A percentile compares a stretch with the other conserved stretches of the same genome.
Conservation (phyloP, 2,113 vertebrate species). For the Heterotilapia buettikoferi region DNA sequence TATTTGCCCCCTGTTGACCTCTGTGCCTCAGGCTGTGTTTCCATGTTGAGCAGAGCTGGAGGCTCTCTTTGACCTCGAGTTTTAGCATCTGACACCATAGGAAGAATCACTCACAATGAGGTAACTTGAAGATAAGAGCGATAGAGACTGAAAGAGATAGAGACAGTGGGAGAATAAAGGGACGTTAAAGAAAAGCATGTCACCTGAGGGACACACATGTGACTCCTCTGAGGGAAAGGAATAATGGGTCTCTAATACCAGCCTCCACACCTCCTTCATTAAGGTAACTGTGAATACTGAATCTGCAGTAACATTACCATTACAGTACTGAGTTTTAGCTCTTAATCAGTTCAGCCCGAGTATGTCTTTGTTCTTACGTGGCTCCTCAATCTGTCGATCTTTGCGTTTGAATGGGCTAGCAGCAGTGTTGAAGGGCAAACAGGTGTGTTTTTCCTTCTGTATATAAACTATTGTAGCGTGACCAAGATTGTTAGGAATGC, state of each 20-base stretch:
- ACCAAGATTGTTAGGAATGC: constrained; percentile 46
- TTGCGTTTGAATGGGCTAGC: constrained; percentile 3
- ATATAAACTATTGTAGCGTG: constrained; percentile 10
- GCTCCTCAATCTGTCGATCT: constrained; percentile 15
- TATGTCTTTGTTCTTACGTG: not conserved
- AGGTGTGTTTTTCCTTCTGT: constrained; percentile 39
- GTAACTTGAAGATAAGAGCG: not conserved
- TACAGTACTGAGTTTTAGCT: not conserved
- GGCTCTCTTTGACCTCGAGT: constrained; percentile 33
- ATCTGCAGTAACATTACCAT: not conserved
- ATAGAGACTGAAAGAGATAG: not conserved
- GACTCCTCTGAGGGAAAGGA: not conserved
- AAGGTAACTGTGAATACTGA: not conserved
- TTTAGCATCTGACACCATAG: constrained; percentile 32
- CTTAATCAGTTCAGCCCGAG: not conserved
- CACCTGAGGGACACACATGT: not conserved
- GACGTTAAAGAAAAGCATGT: not conserved
- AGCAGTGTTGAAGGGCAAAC: constrained; percentile 50
- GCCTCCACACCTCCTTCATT: not conserved
- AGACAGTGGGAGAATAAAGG: not conserved
- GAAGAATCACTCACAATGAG: constrained; percentile 26
- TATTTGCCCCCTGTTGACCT: constrained; percentile 33
- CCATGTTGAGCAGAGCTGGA: constrained; percentile 17
- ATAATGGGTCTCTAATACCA: not conserved
- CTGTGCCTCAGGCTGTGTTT: constrained; percentile 34